These are phyloP conservation scores for Oxygymnocypris stewartii DNA, from an alignment of 2,113 vertebrate species.

Conservation along the genomic window DNA sequence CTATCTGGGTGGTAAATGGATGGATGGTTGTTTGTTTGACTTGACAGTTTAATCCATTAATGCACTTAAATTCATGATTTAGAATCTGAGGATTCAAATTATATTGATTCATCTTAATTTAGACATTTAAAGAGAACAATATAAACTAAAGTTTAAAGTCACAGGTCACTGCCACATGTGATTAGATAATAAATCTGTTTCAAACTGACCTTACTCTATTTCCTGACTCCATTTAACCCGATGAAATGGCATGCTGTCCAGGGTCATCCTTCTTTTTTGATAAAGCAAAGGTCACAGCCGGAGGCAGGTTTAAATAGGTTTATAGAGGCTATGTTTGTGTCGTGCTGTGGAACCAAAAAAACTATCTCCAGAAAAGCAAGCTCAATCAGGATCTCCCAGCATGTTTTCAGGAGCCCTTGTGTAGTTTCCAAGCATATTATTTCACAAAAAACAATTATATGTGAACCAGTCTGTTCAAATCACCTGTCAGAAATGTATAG, in stretches of 20 bases:
- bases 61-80: neutral
- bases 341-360: slow-evolving; percentile 22
- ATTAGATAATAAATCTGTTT: slow-evolving; percentile 33
- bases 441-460: slow-evolving; percentile 22
- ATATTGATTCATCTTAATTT: neutral
- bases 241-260: slow-evolving; percentile 49
- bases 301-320: slow-evolving; percentile 31
- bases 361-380: slow-evolving; percentile 6
- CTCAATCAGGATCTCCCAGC: slow-evolving; percentile 1
- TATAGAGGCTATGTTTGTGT: neutral
- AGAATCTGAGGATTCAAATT: neutral
- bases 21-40: too few relatives aligned
- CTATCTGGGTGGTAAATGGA: too few relatives aligned
- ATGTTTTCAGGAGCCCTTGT: neutral
- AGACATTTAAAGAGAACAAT: neutral
- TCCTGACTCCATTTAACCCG: slow-evolving; percentile 35
- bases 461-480: neutral
- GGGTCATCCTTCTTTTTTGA: slow-evolving; percentile 41
- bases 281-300: slow-evolving; percentile 43
- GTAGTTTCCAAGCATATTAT: slow-evolving; percentile 18
- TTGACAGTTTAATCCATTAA: slow-evolving; percentile 2
- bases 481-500: slow-evolving; percentile 26
- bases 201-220: slow-evolving; percentile 50
- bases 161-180: neutral
- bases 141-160: neutral